A percentile compares a stretch with the other conserved stretches of the same genome.
These are phyloP conservation scores for Branchipolynoe longqiensis DNA, from an alignment of 2,888 invertebrate genomes.

Conservation along the genomic window DNA sequence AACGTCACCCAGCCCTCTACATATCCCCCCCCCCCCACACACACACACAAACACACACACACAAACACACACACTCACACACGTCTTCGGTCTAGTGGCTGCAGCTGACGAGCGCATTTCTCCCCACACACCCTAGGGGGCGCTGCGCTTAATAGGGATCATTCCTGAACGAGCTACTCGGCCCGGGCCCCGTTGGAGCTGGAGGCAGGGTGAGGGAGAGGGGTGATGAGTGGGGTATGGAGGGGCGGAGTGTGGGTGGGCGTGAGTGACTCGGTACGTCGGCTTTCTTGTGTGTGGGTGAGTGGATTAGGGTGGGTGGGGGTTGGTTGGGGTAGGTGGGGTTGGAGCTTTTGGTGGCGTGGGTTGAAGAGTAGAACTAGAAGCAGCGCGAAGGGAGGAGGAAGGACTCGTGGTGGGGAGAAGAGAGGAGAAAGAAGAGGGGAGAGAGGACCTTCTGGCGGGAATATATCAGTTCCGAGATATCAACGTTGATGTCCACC, in stretches of 20 bases:
- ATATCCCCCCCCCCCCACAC: too few relatives aligned
- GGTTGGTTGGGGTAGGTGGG: not conserved
- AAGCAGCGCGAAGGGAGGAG: slow-evolving; percentile 5
- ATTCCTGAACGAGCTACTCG: slow-evolving; percentile 36
- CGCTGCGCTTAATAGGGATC: slow-evolving; percentile 29
- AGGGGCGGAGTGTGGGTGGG: not conserved
- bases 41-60: too few relatives aligned
- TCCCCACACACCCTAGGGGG: slow-evolving; percentile 12
- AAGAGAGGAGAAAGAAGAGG: not conserved
- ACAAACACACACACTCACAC: too few relatives aligned
- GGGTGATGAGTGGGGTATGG: not conserved
- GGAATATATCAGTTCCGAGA: too few relatives aligned
- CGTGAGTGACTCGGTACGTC: not conserved
- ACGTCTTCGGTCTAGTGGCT: too few relatives aligned
- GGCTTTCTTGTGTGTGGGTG: not conserved
- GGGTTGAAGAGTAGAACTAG: not conserved
- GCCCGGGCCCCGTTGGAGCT: not conserved
- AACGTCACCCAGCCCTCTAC: too few relatives aligned
- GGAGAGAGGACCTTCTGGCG: slow-evolving; percentile 8
- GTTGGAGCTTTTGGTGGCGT: not conserved
- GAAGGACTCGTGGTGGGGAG: not conserved
- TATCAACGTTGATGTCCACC: too few relatives aligned
- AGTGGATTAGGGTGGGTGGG: not conserved
- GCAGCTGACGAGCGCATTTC: not conserved
- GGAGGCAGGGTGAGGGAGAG: not conserved